Conservation (phyloP, 2,888 invertebrate genomes). For the Gandaritis pyraliata region DNA sequence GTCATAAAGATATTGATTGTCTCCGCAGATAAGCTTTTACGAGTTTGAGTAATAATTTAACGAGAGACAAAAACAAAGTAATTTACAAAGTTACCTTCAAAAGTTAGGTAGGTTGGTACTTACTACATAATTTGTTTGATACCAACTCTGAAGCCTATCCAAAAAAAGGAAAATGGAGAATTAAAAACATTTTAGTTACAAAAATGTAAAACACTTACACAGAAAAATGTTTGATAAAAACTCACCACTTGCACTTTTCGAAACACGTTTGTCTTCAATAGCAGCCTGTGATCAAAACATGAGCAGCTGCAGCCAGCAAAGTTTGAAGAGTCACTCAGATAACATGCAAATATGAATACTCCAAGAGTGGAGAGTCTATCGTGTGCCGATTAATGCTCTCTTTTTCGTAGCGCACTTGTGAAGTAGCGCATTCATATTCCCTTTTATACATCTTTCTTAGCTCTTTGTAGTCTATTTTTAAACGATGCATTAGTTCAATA, state of each 20-base stretch:
- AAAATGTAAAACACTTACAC: background rate
- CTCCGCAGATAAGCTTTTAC: slow-evolving; percentile 28
- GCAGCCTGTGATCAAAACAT: slow-evolving; percentile 28
- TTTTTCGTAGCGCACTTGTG: slow-evolving; percentile 19
- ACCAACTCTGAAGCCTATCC: background rate
- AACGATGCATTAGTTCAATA: slow-evolving; percentile 17
- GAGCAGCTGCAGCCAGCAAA: slow-evolving; percentile 31
- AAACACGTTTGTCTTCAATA: slow-evolving; percentile 18
- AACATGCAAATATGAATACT: slow-evolving; percentile 35
- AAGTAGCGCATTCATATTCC: slow-evolving; percentile 12
- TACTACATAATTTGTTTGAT: slow-evolving; percentile 1
- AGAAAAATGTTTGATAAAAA: slow-evolving; percentile 1
- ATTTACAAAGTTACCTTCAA: background rate
- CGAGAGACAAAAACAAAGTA: slow-evolving; percentile 7
- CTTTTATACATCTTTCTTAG: slow-evolving; percentile 20
- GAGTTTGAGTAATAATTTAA: slow-evolving; percentile 7
- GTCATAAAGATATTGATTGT: slow-evolving; percentile 44
- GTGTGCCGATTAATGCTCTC: slow-evolving; percentile 28
- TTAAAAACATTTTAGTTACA: no score
- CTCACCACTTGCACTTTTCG: slow-evolving; percentile 13
- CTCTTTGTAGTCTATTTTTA: slow-evolving; percentile 31
- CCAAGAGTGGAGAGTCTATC: slow-evolving; percentile 31
- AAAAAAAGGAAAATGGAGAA: no score
- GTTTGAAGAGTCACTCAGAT: slow-evolving; percentile 38
- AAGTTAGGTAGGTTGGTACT: no score